These are phyloP conservation scores for Telmatochromis brichardi DNA, from an alignment of 2,113 vertebrate species.

Conservation along the genomic window DNA sequence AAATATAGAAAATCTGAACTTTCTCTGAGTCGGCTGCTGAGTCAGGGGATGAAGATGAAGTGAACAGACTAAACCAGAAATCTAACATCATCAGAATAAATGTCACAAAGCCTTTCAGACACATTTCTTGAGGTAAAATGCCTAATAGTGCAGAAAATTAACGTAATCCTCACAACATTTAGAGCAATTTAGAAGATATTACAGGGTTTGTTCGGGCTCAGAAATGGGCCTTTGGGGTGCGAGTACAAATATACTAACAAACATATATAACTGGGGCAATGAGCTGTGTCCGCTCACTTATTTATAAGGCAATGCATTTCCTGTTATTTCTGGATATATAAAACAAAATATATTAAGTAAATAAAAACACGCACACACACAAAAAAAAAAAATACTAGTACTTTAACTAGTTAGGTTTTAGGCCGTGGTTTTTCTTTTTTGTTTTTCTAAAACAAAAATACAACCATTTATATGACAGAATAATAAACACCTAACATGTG, in stretches of 20 bases:
- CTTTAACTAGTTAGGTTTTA: neutral
- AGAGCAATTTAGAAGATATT: neutral
- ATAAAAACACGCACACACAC: rapidly evolving
- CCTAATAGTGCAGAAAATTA: neutral
- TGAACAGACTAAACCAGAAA: neutral
- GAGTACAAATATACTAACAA: neutral
- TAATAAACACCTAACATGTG: neutral
- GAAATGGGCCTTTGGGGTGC: neutral
- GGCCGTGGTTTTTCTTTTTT: neutral
- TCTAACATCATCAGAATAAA: neutral
- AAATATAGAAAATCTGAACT: neutral
- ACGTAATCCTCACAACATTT: neutral
- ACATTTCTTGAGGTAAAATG: neutral
- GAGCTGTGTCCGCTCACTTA: neutral
- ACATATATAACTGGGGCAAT: neutral
- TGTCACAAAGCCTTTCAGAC: neutral
- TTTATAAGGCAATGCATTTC: neutral
- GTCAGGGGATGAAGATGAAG: neutral
- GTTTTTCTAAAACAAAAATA: neutral
- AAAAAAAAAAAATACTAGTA: neutral
- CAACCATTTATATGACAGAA: neutral
- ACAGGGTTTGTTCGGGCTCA: neutral
- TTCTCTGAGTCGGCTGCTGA: neutral
- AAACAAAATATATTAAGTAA: neutral
- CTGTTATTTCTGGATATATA: neutral